Conservation (phyloP, 2,888 invertebrate species). For the Nowickia ferox region DNA sequence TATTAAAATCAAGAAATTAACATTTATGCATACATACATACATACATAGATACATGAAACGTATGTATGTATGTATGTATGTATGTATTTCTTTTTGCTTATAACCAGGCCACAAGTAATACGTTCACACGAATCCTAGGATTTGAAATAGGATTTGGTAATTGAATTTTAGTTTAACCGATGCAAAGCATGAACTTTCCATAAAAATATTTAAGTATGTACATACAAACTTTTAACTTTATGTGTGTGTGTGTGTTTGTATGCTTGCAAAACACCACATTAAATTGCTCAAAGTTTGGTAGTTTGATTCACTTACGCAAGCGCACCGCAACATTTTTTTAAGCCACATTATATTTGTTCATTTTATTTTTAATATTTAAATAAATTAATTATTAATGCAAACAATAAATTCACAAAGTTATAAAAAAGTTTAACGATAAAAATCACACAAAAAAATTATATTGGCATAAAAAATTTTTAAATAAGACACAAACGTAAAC, state of each 20-base stretch:
- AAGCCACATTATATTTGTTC: conserved; percentile 23
- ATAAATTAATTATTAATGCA: conserved; percentile 79
- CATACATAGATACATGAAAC: neutral
- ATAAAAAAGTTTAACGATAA: conserved; percentile 76
- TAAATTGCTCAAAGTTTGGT: neutral
- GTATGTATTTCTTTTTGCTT: neutral
- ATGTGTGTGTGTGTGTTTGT: neutral
- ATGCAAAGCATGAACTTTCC: conserved; percentile 27
- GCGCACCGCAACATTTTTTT: conserved; percentile 36
- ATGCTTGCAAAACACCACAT: conserved; percentile 12
- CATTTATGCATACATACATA: neutral
- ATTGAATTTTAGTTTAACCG: neutral
- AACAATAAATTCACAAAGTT: conserved; percentile 74
- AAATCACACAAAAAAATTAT: conserved; percentile 73
- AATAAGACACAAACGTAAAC: conserved; percentile 56
- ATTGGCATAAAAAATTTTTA: conserved; percentile 31
- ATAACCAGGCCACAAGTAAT: neutral
- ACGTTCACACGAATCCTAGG: neutral
- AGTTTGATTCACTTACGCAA: conserved; percentile 64
- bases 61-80: neutral
- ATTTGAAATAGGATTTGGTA: conserved; percentile 1
- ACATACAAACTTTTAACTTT: too few species aligned
- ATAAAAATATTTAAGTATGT: conserved; percentile 7
- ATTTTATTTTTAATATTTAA: conserved; percentile 73
- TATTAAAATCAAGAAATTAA: conserved; percentile 14